Percentiles rank a stretch among this genome's conserved stretches.
Evolutionary conservation across 53 echinoderm and acorn worm species (phyloP).

Genomic region (Paelopatides confundens): DNA sequence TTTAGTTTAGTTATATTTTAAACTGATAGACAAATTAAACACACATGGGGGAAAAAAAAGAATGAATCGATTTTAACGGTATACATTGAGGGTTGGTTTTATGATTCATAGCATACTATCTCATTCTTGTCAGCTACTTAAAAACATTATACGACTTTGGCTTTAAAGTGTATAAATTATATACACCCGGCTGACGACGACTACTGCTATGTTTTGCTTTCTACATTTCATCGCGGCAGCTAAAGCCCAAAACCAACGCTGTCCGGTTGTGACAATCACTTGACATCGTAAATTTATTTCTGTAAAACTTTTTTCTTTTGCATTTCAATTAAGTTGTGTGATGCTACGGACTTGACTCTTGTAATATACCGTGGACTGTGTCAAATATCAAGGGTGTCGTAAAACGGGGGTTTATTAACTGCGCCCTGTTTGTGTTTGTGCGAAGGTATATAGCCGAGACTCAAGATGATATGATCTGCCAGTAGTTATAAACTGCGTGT

Average conservation of each 20-base stretch:
- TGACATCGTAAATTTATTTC: conserved; percentile 19
- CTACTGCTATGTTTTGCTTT: conserved; percentile 20
- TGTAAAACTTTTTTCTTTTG: background rate
- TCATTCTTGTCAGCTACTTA: conserved; percentile 25
- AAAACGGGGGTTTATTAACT: conserved; percentile 14
- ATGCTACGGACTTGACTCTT: background rate
- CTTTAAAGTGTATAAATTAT: conserved; percentile 1
- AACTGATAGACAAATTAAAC: too few relatives aligned
- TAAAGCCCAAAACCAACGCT: background rate
- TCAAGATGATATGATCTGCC: background rate
- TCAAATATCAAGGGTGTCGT: conserved; percentile 12
- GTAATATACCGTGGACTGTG: conserved; percentile 14
- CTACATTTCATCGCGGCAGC: background rate
- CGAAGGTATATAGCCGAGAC: background rate
- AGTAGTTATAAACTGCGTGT: conserved; percentile 12
- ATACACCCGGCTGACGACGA: background rate
- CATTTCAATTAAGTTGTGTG: conserved; percentile 11
- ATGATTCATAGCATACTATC: conserved; percentile 11
- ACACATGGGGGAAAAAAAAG: too few relatives aligned
- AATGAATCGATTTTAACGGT: background rate
- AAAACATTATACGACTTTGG: conserved; percentile 19
- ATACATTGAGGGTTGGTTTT: background rate
- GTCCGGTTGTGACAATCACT: conserved; percentile 24
- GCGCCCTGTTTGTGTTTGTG: conserved; percentile 10
- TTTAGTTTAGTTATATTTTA: too few relatives aligned